Evolutionary conservation across 2,113 vertebrate genomes (phyloP).

Genomic region (Saguinus imperator): DNA sequence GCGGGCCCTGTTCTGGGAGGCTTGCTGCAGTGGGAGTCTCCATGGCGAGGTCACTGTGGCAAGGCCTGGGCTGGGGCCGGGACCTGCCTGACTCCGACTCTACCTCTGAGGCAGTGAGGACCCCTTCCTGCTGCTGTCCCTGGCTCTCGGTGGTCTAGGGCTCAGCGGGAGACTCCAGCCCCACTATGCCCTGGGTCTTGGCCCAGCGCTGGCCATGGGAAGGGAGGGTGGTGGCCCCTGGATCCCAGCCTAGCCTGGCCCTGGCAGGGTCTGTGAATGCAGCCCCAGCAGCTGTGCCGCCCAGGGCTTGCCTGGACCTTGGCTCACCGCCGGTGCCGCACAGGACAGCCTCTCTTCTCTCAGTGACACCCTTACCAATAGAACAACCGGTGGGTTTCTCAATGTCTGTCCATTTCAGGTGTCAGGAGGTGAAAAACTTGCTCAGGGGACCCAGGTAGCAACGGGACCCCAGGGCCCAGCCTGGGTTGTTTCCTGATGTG

Average conservation of each 20-base stretch:
- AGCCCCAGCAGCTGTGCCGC: rapidly evolving
- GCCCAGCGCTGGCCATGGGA: background rate
- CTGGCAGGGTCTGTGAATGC: too few relatives aligned
- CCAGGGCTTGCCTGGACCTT: too few relatives aligned
- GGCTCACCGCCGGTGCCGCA: background rate
- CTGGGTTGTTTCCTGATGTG: too few relatives aligned
- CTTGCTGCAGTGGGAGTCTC: background rate
- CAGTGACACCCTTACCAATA: too few relatives aligned
- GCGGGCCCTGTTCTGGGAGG: background rate
- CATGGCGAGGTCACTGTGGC: rapidly evolving
- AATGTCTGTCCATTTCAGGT: too few relatives aligned
- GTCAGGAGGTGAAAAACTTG: background rate
- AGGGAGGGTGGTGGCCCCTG: rapidly evolving
- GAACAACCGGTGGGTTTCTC: too few relatives aligned
- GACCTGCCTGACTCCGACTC: background rate
- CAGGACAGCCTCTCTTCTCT: background rate
- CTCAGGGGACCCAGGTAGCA: background rate
- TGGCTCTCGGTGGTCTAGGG: background rate
- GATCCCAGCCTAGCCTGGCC: background rate
- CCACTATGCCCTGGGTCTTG: background rate
- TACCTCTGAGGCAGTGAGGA: background rate
- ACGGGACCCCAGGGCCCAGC: rapidly evolving
- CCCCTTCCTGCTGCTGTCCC: too few relatives aligned
- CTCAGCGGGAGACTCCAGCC: background rate
- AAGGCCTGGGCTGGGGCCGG: background rate